These are phyloP conservation scores for Alethe castanea DNA, from an alignment of 2,113 vertebrate species.

Conservation along the genomic window DNA sequence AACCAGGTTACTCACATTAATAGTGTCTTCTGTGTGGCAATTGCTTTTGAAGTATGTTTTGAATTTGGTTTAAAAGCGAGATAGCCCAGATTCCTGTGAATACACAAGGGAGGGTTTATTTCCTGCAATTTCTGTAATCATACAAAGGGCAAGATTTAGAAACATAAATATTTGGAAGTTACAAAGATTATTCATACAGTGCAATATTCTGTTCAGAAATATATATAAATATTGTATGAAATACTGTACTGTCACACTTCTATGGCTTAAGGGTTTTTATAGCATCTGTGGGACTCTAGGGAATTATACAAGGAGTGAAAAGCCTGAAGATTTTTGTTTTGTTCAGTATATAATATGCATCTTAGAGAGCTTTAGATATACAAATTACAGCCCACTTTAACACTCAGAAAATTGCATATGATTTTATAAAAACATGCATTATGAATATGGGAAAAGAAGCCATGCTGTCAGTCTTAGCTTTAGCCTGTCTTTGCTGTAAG, in stretches of 20 bases:
- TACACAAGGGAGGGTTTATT: slow-evolving; percentile 8
- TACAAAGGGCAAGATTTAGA: slow-evolving; percentile 35
- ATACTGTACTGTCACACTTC: neutral
- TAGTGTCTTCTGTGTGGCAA: neutral
- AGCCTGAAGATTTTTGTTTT: slow-evolving; percentile 14
- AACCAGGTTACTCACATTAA: neutral
- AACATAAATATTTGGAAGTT: slow-evolving; percentile 28
- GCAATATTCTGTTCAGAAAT: slow-evolving; percentile 4
- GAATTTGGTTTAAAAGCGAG: neutral
- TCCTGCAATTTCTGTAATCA: slow-evolving; percentile 14
- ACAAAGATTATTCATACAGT: neutral
- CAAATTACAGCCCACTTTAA: neutral
- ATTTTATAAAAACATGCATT: neutral
- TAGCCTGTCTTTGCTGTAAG: neutral
- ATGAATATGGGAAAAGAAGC: neutral
- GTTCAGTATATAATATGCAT: neutral
- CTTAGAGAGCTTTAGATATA: neutral
- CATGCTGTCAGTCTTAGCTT: neutral
- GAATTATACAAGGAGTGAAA: neutral
- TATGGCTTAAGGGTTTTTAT: slow-evolving; percentile 23
- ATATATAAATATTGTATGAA: slow-evolving; percentile 11
- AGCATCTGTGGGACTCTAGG: neutral
- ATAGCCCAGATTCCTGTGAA: slow-evolving; percentile 15
- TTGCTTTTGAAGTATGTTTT: slow-evolving; percentile 20
- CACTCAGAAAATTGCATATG: neutral